These are phyloP conservation scores for Tribolium castaneum DNA, from an alignment of 1,140 invertebrate species.

Conservation along the genomic window DNA sequence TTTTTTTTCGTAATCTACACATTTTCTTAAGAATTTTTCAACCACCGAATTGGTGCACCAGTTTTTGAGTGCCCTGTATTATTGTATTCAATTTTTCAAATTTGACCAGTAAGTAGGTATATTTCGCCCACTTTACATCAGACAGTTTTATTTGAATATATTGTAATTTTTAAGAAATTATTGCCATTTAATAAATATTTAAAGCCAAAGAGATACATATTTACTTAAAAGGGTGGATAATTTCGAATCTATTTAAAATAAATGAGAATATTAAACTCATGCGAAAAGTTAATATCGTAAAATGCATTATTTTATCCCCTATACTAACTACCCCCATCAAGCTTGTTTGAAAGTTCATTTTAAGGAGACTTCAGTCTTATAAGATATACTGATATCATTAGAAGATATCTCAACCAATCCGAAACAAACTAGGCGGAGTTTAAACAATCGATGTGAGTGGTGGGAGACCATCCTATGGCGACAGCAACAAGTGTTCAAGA, in stretches of 20 bases:
- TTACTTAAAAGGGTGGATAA: no score
- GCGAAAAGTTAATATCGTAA: background rate
- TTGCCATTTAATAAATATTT: no score
- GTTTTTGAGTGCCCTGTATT: no score
- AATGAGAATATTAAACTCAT: background rate
- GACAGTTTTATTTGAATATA: no score
- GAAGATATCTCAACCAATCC: constrained; percentile 54
- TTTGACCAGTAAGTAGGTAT: no score
- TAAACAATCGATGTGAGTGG: constrained; percentile 59
- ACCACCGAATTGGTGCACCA: no score
- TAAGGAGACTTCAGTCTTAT: constrained; percentile 25
- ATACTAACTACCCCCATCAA: constrained; percentile 25
- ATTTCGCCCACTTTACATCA: no score
- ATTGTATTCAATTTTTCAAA: no score
- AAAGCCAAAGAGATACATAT: no score
- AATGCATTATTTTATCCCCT: background rate
- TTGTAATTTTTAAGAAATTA: no score
- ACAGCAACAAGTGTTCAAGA: constrained; percentile 54
- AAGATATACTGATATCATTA: constrained; percentile 48
- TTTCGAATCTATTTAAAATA: background rate
- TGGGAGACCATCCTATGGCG: constrained; percentile 50
- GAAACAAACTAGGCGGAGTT: constrained; percentile 57
- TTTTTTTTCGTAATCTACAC: no score
- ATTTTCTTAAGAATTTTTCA: no score
- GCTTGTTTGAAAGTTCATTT: constrained; percentile 17